Percentiles rank a stretch among this genome's conserved stretches.
Evolutionary conservation across 1,140 invertebrate genomes (phyloP).

Genomic region (Andrena cerasifolii): DNA sequence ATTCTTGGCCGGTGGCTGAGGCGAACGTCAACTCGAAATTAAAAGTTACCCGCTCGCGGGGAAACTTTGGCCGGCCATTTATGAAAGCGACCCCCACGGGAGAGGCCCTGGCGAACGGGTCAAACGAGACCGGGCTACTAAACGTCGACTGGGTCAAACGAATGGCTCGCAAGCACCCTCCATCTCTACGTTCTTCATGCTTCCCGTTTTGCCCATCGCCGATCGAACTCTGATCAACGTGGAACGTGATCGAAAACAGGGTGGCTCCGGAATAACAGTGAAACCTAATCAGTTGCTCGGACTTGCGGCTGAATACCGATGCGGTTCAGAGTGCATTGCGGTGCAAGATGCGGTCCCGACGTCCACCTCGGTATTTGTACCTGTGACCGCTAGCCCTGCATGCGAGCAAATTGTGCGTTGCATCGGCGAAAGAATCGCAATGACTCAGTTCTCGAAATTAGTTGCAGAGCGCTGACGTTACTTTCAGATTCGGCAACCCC

Average conservation of each 20-base stretch:
- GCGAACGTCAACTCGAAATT: conserved; percentile 63
- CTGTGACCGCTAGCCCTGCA: no score
- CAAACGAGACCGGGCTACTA: conserved; percentile 32
- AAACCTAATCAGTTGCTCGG: not conserved
- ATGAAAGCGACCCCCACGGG: conserved; percentile 39
- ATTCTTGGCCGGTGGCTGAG: conserved; percentile 42
- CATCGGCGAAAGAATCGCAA: no score
- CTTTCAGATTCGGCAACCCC: no score
- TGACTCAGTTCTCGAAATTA: no score
- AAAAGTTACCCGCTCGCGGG: conserved; percentile 55
- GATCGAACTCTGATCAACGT: conserved; percentile 2
- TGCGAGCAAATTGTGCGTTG: no score
- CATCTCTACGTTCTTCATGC: no score
- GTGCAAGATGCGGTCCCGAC: not conserved
- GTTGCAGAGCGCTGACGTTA: no score
- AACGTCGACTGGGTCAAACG: not conserved
- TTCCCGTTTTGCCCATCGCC: not conserved
- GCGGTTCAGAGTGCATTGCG: not conserved
- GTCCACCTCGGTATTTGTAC: no score
- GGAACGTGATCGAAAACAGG: conserved; percentile 9
- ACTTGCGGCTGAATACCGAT: not conserved
- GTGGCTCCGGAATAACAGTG: not conserved
- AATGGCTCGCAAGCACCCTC: not conserved
- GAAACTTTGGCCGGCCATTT: conserved; percentile 59
- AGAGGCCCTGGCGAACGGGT: not conserved